Evolutionary conservation across 2,888 invertebrate genomes (phyloP), one percentile per base, ranked within the genome.

Genomic region (Zygogramma bicolorata): DNA sequence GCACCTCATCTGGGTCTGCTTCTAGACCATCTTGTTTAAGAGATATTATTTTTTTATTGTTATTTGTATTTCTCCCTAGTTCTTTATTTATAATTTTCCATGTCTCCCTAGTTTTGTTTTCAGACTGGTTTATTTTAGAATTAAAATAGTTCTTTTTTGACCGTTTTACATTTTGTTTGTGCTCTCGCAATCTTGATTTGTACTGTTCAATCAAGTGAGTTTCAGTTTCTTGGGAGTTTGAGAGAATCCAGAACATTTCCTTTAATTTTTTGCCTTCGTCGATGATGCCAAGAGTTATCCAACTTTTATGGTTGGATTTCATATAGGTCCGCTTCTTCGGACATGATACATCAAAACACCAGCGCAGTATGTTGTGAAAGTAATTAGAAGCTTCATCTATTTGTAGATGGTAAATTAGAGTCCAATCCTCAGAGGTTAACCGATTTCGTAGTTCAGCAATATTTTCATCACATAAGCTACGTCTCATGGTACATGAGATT

Each of bases 31-130:
- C 58, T 58, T 58, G 58, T 58, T 58, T 3, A 25, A 58, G 58
- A 25, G 58, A 58, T 22, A 58, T 58, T 25, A 15, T 25, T 58
- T 7, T 22, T 58, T 27, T 58, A 3, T 5, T n/a, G 25, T 25
- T 25, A 58, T 58, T 58, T 58, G 8, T 58, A 22, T 58, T 58
- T 25, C 58, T 58, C 27, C 58, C 58, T 22, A 58, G 58, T 58
- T 53, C 53, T 20, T n/a, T n/a, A n/a, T n/a, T n/a, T n/a, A n/a
- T n/a, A n/a, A n/a, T n/a, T n/a, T n/a, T 58, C 58, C 58, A 58
- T 25, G 58, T 58, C 27, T 58, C 58, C 27, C 10, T 58, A 25
- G 27, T 58, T 58, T 58, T 25, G 58, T 58, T 58, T 58, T 58
- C 58, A 25, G 58, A 58, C 58, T 58, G 25, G 27, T 25, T 25